These are phyloP conservation scores for Ferdinandea cuprea DNA, from an alignment of 2,888 invertebrate species.

Conservation along the genomic window DNA sequence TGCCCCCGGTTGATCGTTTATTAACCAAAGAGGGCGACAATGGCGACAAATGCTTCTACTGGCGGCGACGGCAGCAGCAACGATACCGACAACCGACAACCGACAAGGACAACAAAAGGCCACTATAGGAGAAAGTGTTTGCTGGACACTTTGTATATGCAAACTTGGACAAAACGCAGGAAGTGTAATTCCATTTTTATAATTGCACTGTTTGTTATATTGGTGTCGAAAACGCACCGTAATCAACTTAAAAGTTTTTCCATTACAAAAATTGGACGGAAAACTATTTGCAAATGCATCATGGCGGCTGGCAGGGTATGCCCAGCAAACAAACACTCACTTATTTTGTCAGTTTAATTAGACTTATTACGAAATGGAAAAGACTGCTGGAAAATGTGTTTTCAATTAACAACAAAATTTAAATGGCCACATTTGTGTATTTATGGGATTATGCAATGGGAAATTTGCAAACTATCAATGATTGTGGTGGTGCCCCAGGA, in stretches of 20 bases:
- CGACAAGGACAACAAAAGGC: constrained; percentile 4
- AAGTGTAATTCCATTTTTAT: constrained; percentile 72
- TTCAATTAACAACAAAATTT: not conserved
- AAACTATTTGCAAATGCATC: constrained; percentile 23
- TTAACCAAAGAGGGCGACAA: constrained; percentile 55
- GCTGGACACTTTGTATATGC: constrained; percentile 64
- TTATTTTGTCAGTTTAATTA: constrained; percentile 48
- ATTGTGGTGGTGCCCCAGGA: too few relatives aligned
- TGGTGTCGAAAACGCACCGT: constrained; percentile 64
- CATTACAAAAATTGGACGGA: constrained; percentile 69
- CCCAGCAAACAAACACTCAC: too few relatives aligned
- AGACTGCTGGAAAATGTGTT: not conserved
- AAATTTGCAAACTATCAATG: too few relatives aligned
- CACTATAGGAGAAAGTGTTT: constrained; percentile 50
- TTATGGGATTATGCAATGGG: too few relatives aligned
- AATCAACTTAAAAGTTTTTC: constrained; percentile 75
- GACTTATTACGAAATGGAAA: constrained; percentile 11
- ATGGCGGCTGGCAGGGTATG: not conserved
- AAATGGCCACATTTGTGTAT: not conserved
- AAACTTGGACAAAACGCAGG: constrained; percentile 69
- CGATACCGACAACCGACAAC: not conserved
- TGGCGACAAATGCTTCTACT: constrained; percentile 56
- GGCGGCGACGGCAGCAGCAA: constrained; percentile 19
- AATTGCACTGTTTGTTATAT: constrained; percentile 66
- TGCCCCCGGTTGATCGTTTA: constrained; percentile 52